Conservation (phyloP, 2,113 vertebrate genomes). For the Onychorhynchus coronatus region DNA sequence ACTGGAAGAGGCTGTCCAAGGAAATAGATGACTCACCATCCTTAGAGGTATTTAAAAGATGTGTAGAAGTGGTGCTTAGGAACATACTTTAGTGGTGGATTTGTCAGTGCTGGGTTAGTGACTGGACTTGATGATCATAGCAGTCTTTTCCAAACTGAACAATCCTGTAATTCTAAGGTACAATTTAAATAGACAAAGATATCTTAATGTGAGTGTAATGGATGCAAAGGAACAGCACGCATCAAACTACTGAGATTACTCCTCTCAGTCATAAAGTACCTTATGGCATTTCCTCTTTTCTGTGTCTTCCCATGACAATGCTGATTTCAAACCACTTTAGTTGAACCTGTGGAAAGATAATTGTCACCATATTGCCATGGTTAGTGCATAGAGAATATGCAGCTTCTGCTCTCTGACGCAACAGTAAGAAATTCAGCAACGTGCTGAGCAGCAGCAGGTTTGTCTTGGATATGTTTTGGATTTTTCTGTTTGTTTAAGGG, state of each 20-base stretch:
- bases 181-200: not conserved
- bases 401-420: not conserved
- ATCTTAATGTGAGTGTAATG: not conserved
- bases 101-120: not conserved
- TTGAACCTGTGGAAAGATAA: not conserved
- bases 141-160: not conserved
- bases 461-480: not conserved
- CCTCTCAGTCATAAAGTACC: not conserved
- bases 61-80: too few relatives aligned
- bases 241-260: not conserved
- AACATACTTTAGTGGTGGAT: not conserved
- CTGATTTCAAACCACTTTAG: not conserved
- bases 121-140: not conserved
- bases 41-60: not conserved
- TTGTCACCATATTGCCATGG: not conserved
- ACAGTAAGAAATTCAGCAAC: not conserved
- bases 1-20: not conserved
- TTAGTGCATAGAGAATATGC: not conserved
- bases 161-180: not conserved
- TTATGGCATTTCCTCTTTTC: not conserved
- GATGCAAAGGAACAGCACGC: not conserved
- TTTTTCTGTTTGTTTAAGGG: not conserved
- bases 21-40: not conserved
- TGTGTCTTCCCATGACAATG: not conserved
- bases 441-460: not conserved